Base-by-base conservation (phyloP, 2,888 invertebrate genomes). In the Cecidostiba fungosa region DNA sequence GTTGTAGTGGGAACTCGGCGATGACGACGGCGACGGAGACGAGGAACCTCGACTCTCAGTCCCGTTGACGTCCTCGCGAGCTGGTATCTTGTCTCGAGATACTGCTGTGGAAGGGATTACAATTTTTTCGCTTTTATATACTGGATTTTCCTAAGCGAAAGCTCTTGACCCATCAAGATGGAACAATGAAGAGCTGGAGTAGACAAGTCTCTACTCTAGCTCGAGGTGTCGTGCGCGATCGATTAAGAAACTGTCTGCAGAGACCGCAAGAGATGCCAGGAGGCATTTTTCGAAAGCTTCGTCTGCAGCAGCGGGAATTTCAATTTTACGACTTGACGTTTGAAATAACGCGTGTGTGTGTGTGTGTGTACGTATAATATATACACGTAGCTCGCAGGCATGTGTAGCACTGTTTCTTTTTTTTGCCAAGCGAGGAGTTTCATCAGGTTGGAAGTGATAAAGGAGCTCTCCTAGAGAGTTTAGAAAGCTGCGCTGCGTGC, bases 51-150 rank as follows among this genome's bases (percentile, higher is more conserved):
- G 89, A 84, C 86, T 88, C 29, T 66, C 89, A 43, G 82, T 86
- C 79, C 85, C 88, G 73, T 76, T 82, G 76, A 90, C 90, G 5
- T 91, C 91, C n/a, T 78, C 78, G 36, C 74, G 66, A 0, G 72
- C 76, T 36, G 70, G 86, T 23, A 69, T 4, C 47, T 77, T 77
- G 14, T 74, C 80, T 3, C 76, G 77, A 3, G 76, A 26, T 23
- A n/a, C 12, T 0, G 29, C 82, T 77, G 74, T 3, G 59, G 10
- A 54, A n/a, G 5, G 19, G 54, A 54, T 43, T 10, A 10, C 0
- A 43, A 43, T 43, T 43, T 36, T n/a, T n/a, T n/a, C n/a, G n/a
- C n/a, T n/a, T n/a, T n/a, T n/a, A n/a, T n/a, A n/a, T 32, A 4
- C 3, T 32, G 32, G 32, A 32, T 32, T 32, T 4, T 3, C 32